Conservation (phyloP, 2,797 vertebrate genomes). For the Chromobotia macracanthus region DNA sequence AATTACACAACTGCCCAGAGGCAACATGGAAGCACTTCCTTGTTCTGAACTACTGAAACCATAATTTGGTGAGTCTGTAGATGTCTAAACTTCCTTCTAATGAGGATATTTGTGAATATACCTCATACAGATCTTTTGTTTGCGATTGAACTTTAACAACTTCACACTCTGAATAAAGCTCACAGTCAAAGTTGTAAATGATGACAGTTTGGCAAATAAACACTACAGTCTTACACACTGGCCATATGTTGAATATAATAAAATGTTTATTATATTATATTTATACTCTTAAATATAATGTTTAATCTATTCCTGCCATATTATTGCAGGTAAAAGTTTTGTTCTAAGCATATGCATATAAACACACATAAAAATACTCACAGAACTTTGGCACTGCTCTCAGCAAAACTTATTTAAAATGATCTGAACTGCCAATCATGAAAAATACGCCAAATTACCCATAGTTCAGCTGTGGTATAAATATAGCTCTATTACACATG, state of each 20-base stretch:
- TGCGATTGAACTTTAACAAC: background rate
- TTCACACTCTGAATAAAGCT: background rate
- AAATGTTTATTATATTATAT: too few relatives aligned
- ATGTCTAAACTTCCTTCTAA: constrained; percentile 12
- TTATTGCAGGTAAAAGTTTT: background rate
- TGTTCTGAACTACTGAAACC: background rate
- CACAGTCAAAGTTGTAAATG: background rate
- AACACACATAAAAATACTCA: background rate
- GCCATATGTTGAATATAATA: too few relatives aligned
- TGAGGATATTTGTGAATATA: background rate
- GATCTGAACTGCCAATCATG: constrained; percentile 29
- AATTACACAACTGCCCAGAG: constrained; percentile 9
- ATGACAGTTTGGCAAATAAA: background rate
- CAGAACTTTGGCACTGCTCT: constrained; percentile 2
- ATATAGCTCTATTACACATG: constrained; percentile 32
- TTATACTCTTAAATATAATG: background rate
- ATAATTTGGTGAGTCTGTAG: background rate
- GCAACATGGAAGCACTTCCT: background rate
- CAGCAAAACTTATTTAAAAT: background rate
- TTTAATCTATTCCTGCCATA: background rate
- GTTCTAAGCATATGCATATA: too few relatives aligned
- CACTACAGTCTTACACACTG: too few relatives aligned
- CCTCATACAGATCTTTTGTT: background rate
- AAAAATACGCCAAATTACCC: background rate
- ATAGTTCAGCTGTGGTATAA: constrained; percentile 20